These are phyloP conservation scores for Epistrophe grossulariae DNA, from an alignment of 2,888 invertebrate genomes.

Conservation along the genomic window DNA sequence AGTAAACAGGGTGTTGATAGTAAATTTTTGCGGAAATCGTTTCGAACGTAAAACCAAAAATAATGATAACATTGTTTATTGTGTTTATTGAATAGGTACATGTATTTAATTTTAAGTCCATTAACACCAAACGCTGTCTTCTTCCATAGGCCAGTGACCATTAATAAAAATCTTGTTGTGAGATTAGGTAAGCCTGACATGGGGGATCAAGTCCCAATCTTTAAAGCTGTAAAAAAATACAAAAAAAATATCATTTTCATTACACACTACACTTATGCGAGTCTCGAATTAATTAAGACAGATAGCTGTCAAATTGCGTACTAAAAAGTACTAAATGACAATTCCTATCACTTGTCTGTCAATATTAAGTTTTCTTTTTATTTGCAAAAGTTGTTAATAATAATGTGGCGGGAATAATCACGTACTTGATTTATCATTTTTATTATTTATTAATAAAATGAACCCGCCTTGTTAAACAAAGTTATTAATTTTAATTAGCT, in stretches of 20 bases:
- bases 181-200: not conserved
- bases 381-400: no score
- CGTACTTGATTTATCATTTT: no score
- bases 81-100: not conserved
- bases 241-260: no score
- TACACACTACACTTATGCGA: not conserved
- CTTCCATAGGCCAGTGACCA: not conserved
- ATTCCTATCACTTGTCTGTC: no score
- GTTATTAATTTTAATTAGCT: no score
- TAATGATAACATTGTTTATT: not conserved
- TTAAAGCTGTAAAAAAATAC: not conserved
- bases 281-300: no score
- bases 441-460: no score
- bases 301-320: no score
- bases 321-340: no score
- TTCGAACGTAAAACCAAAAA: not conserved
- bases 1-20: conserved; percentile 44
- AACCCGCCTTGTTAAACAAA: no score
- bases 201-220: not conserved
- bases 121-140: not conserved
- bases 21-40: conserved; percentile 22
- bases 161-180: not conserved
- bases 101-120: not conserved
- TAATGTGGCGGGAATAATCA: no score
- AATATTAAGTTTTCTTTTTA: no score